Evolutionary conservation across 2,888 invertebrate species (phyloP).

Genomic region (Heliconius aoede): DNA sequence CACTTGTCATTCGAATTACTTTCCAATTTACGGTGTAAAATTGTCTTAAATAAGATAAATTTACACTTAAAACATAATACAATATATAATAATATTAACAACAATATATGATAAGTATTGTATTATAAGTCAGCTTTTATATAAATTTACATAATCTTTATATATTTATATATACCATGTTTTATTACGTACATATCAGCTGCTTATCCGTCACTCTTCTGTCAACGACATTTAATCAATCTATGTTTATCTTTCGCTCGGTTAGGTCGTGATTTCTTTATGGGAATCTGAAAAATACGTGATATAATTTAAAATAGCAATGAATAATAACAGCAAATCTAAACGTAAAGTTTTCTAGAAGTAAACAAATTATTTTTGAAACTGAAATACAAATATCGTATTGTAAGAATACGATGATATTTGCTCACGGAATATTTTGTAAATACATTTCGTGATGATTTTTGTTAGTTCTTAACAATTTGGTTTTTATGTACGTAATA

Average conservation of each 20-base stretch:
- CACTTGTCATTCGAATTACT: neutral
- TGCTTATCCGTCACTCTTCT: constrained; percentile 41
- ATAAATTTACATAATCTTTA: neutral
- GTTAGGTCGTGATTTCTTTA: constrained; percentile 36
- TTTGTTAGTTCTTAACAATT: constrained; percentile 49
- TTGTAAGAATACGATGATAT: constrained; percentile 63
- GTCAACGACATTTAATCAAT: constrained; percentile 45
- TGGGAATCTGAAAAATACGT: constrained; percentile 27
- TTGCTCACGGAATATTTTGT: constrained; percentile 70
- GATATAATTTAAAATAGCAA: constrained; percentile 35
- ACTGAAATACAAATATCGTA: constrained; percentile 43
- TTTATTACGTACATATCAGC: constrained; percentile 32
- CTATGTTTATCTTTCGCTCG: constrained; percentile 42
- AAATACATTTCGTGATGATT: constrained; percentile 60
- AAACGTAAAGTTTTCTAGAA: constrained; percentile 39
- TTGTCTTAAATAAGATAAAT: neutral
- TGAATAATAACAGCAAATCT: constrained; percentile 41
- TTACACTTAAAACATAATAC: neutral
- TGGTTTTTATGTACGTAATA: constrained; percentile 40
- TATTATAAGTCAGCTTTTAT: neutral
- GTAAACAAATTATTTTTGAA: constrained; percentile 38
- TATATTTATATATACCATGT: neutral
- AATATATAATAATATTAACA: neutral
- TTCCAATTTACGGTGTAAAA: neutral
- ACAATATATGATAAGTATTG: neutral